Base-by-base conservation (phyloP, 2,888 invertebrate species). In the Drosophila falleni region DNA sequence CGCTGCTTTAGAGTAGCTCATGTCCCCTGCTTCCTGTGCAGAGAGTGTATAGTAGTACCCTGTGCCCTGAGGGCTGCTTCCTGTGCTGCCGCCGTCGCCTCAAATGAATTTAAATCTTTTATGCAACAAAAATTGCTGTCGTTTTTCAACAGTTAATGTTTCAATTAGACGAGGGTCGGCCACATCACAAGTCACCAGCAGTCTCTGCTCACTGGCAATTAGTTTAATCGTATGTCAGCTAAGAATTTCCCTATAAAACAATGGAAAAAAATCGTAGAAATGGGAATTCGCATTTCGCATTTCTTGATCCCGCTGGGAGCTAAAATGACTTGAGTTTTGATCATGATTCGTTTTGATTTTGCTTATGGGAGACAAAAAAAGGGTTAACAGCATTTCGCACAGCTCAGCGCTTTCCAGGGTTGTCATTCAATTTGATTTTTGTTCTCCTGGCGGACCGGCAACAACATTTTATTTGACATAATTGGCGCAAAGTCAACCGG, bases 51-150 rank as follows among this genome's bases (percentile, higher is more conserved):
- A 50, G 23, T 11, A 15, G 8, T 42, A 39, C 19, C 13, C 50
- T 39, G 19, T 44, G 53, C 72, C 65, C 68, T 46, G 49, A 46
- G 68, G 65, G 37, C 54, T 58, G 15, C 39, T 51, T 60, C 37
- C 60, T 19, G 29, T 23, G 44, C 13, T 9, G 26, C 42, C 41
- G 60, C n/a, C n/a, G 26, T 11, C n/a, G 41, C 39, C 53, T 58
- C 67, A 81, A 89, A 87, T 87, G 87, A 87, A 89, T 87, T 87
- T 89, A 89, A 87, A 87, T 87, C 87, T 87, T 75, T 74, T 77
- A 75, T 78, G 74, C 78, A 71, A 70, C 69, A 75, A 68, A 78
- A 83, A 78, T 71, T 73, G 87, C 84, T 83, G 83, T 70, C 83
- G 86, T 78, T 86, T 74, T 69, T 78, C 78, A 75, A 74, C 86